A percentile compares a stretch with the other conserved stretches of the same genome.
phyloP scores from a whole-genome alignment of 2,888 invertebrate genomes.

The Pelosia muscerda region DNA sequence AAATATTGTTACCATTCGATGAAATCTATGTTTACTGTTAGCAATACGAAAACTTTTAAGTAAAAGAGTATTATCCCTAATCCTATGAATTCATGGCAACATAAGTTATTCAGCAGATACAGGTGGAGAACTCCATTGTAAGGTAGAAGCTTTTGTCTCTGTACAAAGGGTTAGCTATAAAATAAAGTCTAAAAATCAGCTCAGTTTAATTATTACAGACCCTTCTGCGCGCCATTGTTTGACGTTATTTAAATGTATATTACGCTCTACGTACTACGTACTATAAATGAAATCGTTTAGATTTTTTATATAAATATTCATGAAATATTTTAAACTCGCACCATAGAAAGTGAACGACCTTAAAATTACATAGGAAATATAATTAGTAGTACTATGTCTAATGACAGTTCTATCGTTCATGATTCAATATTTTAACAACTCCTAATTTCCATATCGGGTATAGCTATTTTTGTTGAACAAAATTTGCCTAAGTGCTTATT shows the following conservation, averaged over 20 bases:
- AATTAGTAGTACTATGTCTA: neutral
- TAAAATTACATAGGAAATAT: neutral
- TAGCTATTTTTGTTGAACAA: no score
- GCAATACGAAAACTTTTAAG: neutral
- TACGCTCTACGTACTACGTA: conserved; percentile 23
- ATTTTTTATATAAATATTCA: conserved; percentile 6
- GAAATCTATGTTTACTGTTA: no score
- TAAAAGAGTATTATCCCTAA: neutral
- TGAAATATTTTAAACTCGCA: neutral
- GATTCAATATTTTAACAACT: no score
- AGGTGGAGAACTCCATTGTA: conserved; percentile 58
- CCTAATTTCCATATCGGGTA: no score
- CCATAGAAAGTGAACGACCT: neutral
- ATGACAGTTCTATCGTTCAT: no score
- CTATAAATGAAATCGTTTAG: conserved; percentile 15
- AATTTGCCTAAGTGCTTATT: no score
- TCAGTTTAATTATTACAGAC: conserved; percentile 58
- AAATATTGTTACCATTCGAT: no score
- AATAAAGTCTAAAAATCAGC: conserved; percentile 61
- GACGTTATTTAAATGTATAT: conserved; percentile 39
- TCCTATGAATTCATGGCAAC: conserved; percentile 30
- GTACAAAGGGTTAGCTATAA: conserved; percentile 53
- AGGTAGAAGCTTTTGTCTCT: conserved; percentile 51
- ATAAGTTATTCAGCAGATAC: conserved; percentile 43
- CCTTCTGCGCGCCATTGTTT: conserved; percentile 53